A percentile compares a stretch with the other conserved stretches of the same genome.
Evolutionary conservation across 2,888 invertebrate species (phyloP).

Genomic region (Omphaloscelis lunosa): DNA sequence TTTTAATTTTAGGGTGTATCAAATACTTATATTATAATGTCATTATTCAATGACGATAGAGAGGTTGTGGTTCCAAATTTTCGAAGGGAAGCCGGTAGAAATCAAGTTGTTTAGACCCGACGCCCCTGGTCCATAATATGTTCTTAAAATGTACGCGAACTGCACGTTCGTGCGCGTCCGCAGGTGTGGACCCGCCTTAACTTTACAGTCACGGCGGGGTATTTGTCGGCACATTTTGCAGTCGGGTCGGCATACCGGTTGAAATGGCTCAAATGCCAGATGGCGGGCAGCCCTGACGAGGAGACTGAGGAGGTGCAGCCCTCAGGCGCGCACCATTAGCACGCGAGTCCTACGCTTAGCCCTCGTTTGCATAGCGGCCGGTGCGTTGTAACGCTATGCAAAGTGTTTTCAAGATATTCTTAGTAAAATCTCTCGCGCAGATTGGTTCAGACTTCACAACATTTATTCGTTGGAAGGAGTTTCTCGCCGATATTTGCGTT

Average conservation of each 20-base stretch:
- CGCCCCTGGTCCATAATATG: too few relatives aligned
- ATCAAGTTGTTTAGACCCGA: too few relatives aligned
- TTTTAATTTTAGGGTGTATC: too few relatives aligned
- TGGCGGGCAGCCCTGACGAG: constrained; percentile 7
- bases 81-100: too few relatives aligned
- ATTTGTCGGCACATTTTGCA: background rate
- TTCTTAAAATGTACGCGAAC: too few relatives aligned
- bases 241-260: background rate
- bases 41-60: too few relatives aligned
- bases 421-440: background rate
- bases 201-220: background rate
- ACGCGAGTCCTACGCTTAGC: constrained; percentile 1
- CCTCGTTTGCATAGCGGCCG: constrained; percentile 20
- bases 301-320: constrained; percentile 6
- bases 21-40: too few relatives aligned
- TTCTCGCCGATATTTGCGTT: background rate
- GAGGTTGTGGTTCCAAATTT: too few relatives aligned
- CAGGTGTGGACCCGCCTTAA: too few relatives aligned
- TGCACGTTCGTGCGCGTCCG: too few relatives aligned
- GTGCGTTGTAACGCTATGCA: constrained; percentile 15
- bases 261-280: background rate
- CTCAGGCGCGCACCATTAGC: constrained; percentile 21
- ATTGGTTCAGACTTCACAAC: background rate
- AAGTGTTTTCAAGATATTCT: constrained; percentile 14
- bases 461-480: background rate